Percentiles rank a stretch among this genome's conserved stretches.
These are phyloP conservation scores for Sebastes paucispinis DNA, from an alignment of 2,797 vertebrate genomes.

Conservation along the genomic window DNA sequence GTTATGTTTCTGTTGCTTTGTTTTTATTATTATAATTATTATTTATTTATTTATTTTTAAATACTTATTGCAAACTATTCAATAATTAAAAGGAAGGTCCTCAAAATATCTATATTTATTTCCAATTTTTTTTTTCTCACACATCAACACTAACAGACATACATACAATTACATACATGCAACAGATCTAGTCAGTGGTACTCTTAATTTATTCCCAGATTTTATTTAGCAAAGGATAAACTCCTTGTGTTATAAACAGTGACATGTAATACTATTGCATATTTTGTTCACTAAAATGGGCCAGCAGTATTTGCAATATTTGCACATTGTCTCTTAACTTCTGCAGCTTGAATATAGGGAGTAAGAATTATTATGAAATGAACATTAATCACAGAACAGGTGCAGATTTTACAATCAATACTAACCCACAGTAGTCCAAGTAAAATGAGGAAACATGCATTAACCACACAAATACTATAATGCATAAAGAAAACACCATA, in stretches of 20 bases:
- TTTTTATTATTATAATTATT: no score
- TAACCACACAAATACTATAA: no score
- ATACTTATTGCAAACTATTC: no score
- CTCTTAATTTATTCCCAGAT: neutral
- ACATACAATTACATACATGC: no score
- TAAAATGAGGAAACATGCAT: neutral
- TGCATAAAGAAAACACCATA: no score
- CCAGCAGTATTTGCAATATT: neutral
- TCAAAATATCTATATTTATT: no score
- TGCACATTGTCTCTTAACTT: neutral
- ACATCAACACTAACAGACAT: no score
- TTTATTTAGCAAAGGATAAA: neutral
- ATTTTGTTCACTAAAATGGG: neutral
- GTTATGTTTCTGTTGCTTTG: no score
- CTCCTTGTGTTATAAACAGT: neutral
- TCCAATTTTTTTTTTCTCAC: no score
- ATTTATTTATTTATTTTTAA: no score
- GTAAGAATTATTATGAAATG: neutral
- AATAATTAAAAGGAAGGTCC: no score
- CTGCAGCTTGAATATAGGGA: neutral
- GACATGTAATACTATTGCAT: neutral
- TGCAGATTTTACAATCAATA: neutral
- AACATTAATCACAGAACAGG: neutral
- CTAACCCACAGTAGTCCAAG: rapidly evolving
- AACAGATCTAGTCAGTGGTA: neutral